Evolutionary conservation across 2,797 vertebrate genomes (phyloP), one percentile per base, ranked within the genome.

Genomic region (Onychomys torridus): DNA sequence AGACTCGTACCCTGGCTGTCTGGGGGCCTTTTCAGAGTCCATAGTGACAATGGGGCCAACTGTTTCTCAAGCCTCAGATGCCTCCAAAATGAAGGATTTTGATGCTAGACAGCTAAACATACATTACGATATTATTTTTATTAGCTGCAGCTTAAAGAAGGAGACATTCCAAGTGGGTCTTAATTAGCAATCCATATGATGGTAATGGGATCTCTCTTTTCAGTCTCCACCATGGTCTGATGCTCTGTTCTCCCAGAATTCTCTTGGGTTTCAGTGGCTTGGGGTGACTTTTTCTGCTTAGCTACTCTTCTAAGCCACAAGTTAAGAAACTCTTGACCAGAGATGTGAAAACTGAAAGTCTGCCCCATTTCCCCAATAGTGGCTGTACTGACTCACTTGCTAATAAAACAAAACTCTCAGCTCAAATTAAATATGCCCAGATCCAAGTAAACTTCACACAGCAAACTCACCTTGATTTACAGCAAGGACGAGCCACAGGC

Each of bases 401-500:
- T 94, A 71, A 77, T 71, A 87, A 96, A 95, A 83, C 2, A 49
- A 85, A 96, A 90, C 77, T 79, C 76, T 81, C 49, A 89, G 5
- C n/a, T 75, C 86, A 85, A 87, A 43, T 81, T 34, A 92, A 96
- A 65, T 46, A 87, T 55, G 90, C 17, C 43, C 61, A 84, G 76
- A 95, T 46, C 93, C 93, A 94, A 75, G 2, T 46, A 37, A 34
- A 2, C 37, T 88, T 77, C 34, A 85, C 93, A 92, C 21, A 87
- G 46, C 40, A 91, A 57, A 93, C 81, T 93, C 5, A 67, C 49
- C 89, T 96, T 67, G 91, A 29, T 46, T 97, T 87, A 93, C 32
- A 34, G 49, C 92, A 97, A 94, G 43, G 49, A 82, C 3, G 34
- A 65, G 13, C 32, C 76, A n/a, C 19, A 52, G 76, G 13, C 13